These are phyloP conservation scores for Panzeria rudis DNA, from an alignment of 2,888 invertebrate genomes.

Conservation along the genomic window DNA sequence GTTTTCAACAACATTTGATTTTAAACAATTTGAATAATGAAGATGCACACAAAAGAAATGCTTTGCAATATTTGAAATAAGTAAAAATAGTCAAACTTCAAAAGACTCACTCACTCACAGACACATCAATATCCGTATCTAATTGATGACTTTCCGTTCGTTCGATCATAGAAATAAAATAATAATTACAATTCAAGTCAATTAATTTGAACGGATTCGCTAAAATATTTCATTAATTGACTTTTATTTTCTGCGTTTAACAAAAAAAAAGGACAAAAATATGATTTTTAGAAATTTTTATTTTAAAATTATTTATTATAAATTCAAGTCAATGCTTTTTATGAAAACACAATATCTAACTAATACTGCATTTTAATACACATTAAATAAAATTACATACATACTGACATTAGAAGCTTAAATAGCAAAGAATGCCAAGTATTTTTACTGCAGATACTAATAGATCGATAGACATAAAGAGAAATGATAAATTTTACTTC, in stretches of 20 bases:
- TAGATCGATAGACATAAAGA: neutral
- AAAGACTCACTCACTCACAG: neutral
- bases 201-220: conserved; percentile 1
- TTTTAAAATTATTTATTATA: neutral
- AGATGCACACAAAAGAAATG: conserved; percentile 1
- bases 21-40: conserved; percentile 5
- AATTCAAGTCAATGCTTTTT: neutral
- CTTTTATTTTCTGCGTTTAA: neutral
- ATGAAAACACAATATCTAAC: neutral
- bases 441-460: conserved; percentile 22
- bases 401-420: neutral
- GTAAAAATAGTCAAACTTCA: neutral
- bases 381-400: neutral
- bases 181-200: conserved; percentile 21
- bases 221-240: conserved; percentile 7
- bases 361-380: neutral
- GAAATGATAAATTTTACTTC: conserved; percentile 10
- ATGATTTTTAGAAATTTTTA: neutral
- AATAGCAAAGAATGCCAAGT: neutral
- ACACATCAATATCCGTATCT: conserved; percentile 29
- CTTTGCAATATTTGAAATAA: conserved; percentile 2
- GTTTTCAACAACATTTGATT: neutral
- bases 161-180: conserved; percentile 29
- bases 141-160: conserved; percentile 42
- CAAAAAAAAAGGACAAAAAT: neutral